phyloP scores from a whole-genome alignment of 2,113 vertebrate species.

The Mobula hypostoma region DNA sequence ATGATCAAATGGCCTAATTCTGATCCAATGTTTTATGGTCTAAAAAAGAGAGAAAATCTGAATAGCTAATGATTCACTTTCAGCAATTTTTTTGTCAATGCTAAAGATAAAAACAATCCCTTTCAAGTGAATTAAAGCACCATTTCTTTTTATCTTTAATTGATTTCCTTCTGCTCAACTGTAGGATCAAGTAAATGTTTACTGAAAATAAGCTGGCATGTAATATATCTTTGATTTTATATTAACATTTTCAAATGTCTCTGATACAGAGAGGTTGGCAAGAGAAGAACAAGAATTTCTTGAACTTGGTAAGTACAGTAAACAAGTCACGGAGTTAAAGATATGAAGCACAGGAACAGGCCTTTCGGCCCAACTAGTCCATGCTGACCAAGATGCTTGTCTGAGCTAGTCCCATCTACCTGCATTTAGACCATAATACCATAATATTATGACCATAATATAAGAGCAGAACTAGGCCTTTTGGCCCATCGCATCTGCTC shows the following conservation, averaged over 20 bases:
- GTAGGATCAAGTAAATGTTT: not conserved
- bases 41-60: not conserved
- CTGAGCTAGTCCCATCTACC: no score
- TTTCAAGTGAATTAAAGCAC: not conserved
- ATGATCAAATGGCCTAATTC: no score
- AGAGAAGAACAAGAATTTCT: slow-evolving; percentile 22
- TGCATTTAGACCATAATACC: no score
- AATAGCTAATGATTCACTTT: not conserved
- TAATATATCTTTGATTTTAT: not conserved
- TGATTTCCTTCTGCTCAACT: not conserved
- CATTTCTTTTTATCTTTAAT: not conserved
- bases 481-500: no score
- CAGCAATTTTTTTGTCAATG: not conserved
- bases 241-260: not conserved
- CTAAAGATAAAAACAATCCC: not conserved
- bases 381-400: no score
- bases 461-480: no score
- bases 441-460: no score
- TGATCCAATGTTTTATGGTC: no score
- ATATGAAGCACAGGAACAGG: no score
- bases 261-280: not conserved
- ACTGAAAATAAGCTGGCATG: not conserved
- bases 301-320: not conserved
- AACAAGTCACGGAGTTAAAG: no score
- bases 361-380: no score